Percentiles rank a stretch among this genome's conserved stretches.
These are phyloP conservation scores for Chrysolina americana DNA, from an alignment of 2,888 invertebrate species.

Conservation along the genomic window DNA sequence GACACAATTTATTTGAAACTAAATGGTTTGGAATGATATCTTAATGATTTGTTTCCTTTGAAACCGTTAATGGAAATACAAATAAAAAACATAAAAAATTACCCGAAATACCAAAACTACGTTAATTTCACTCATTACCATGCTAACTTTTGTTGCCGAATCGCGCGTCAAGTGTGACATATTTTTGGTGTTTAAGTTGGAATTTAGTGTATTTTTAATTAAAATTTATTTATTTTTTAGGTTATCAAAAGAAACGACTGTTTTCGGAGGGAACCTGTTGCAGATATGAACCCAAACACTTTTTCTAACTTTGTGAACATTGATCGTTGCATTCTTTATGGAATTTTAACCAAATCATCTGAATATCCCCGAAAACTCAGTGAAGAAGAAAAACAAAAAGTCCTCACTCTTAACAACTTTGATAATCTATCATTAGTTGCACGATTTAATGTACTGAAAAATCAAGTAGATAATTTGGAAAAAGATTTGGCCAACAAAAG, in stretches of 20 bases:
- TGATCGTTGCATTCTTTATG: constrained; percentile 60
- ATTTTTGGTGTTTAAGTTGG: neutral
- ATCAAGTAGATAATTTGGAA: constrained; percentile 60
- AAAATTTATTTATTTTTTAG: constrained; percentile 40
- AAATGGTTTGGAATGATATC: too few relatives aligned
- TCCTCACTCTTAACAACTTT: constrained; percentile 64
- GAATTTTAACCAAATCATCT: constrained; percentile 56
- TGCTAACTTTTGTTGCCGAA: too few relatives aligned
- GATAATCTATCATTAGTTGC: constrained; percentile 63
- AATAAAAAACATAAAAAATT: too few relatives aligned
- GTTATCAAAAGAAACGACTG: constrained; percentile 55
- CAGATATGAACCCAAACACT: constrained; percentile 52
- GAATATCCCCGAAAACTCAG: constrained; percentile 53
- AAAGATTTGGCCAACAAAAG: constrained; percentile 51
- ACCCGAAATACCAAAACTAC: too few relatives aligned
- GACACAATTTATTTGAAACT: too few relatives aligned
- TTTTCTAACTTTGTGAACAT: constrained; percentile 61
- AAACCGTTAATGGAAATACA: too few relatives aligned
- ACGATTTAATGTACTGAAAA: constrained; percentile 61
- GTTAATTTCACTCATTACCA: too few relatives aligned
- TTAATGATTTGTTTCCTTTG: too few relatives aligned
- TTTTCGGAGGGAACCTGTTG: constrained; percentile 50
- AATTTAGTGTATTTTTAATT: neutral
- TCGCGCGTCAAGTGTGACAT: too few relatives aligned
- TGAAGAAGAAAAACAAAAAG: constrained; percentile 57